Conservation (phyloP, 2,888 invertebrate genomes). For the Oscheius sp. region DNA sequence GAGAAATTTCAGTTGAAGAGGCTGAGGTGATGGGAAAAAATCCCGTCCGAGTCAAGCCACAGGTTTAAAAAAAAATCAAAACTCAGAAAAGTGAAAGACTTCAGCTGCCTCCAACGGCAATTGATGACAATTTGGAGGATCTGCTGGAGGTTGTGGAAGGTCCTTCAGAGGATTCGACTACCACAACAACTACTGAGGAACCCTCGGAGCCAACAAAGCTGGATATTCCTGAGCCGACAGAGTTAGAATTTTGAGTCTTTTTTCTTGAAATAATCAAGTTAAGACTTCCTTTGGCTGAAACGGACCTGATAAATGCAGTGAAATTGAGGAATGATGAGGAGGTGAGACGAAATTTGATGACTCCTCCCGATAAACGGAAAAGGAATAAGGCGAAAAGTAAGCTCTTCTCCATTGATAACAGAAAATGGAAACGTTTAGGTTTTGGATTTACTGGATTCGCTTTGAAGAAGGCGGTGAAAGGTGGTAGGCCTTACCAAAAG, state of each 20-base stretch:
- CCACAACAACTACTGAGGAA: not conserved
- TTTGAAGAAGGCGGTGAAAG: constrained; percentile 2
- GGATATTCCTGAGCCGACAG: too few relatives aligned
- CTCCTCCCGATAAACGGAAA: not conserved
- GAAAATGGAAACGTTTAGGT: not conserved
- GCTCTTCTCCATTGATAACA: not conserved
- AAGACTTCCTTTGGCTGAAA: constrained; percentile 9
- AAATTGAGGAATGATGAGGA: not conserved
- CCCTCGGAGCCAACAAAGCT: not conserved
- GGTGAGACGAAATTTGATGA: not conserved
- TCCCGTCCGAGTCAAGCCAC: constrained; percentile 10
- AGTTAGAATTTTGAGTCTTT: not conserved
- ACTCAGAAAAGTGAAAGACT: too few relatives aligned
- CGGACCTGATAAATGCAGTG: constrained; percentile 9
- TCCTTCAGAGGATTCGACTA: not conserved
- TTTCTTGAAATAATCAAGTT: not conserved
- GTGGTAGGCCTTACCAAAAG: not conserved
- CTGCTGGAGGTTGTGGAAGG: not conserved
- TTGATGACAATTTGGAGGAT: constrained; percentile 21
- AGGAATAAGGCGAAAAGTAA: constrained; percentile 11
- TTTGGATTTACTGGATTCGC: constrained; percentile 31
- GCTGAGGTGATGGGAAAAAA: constrained; percentile 12
- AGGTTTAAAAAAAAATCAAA: too few relatives aligned
- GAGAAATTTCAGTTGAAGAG: constrained; percentile 12
- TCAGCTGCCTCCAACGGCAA: constrained; percentile 6